Conservation (phyloP, 2,888 invertebrate genomes). For the Drosophila rubida region DNA sequence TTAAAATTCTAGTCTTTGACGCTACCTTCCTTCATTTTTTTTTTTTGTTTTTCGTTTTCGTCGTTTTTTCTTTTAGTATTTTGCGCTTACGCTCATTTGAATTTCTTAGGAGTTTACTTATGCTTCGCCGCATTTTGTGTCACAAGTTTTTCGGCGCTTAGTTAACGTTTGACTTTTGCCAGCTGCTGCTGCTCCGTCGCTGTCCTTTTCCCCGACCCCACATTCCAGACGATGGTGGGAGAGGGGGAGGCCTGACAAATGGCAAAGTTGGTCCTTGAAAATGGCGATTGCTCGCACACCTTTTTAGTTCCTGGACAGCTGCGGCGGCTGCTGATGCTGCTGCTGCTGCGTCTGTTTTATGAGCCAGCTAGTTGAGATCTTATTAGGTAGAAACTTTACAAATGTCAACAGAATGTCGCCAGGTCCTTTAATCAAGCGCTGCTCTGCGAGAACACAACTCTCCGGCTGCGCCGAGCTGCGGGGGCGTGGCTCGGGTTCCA, state of each 20-base stretch:
- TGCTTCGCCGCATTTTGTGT: constrained; percentile 73
- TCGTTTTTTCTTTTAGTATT: constrained; percentile 45
- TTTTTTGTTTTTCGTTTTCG: constrained; percentile 11
- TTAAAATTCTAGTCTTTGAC: constrained; percentile 60
- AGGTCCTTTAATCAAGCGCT: constrained; percentile 68
- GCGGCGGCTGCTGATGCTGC: constrained; percentile 15
- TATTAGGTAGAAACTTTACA: constrained; percentile 65
- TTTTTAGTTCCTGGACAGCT: constrained; percentile 40
- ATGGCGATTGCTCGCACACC: constrained; percentile 18
- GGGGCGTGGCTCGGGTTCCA: constrained; percentile 11
- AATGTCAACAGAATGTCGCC: constrained; percentile 72
- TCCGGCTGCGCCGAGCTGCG: background rate
- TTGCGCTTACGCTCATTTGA: constrained; percentile 74
- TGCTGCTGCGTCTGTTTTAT: constrained; percentile 44
- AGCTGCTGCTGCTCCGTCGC: constrained; percentile 28
- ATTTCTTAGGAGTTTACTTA: constrained; percentile 77
- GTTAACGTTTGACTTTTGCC: constrained; percentile 77
- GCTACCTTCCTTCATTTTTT: constrained; percentile 23
- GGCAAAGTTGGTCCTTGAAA: constrained; percentile 58
- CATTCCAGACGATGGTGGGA: background rate
- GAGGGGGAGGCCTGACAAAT: constrained; percentile 39
- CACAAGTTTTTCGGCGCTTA: constrained; percentile 77
- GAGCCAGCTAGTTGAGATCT: constrained; percentile 52
- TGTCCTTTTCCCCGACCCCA: constrained; percentile 4
- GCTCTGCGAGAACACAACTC: background rate